A percentile compares a stretch with the other conserved stretches of the same genome.
Evolutionary conservation across 1,140 invertebrate genomes (phyloP).

Genomic region (Odontomachus brunneus): DNA sequence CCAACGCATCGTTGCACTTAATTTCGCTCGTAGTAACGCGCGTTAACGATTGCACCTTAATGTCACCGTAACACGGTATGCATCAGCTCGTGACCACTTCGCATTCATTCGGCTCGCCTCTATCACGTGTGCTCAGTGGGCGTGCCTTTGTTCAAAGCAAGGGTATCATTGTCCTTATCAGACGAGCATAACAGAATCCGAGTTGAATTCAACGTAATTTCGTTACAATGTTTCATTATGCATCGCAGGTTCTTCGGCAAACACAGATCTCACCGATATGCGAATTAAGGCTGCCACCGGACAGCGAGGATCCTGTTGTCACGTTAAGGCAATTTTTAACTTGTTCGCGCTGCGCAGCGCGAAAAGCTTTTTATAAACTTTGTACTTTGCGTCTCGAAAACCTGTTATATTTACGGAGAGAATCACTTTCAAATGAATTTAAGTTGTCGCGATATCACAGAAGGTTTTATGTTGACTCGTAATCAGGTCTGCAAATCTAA

Average conservation of each 20-base stretch:
- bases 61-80: conserved; percentile 3
- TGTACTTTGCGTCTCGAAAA: too few relatives aligned
- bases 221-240: conserved; percentile 30
- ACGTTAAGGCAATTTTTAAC: background rate
- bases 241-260: conserved; percentile 7
- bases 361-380: too few relatives aligned
- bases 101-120: conserved; percentile 32
- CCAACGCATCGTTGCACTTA: background rate
- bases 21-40: conserved; percentile 9
- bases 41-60: conserved; percentile 3
- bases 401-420: background rate
- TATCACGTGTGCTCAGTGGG: conserved; percentile 29
- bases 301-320: background rate
- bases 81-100: conserved; percentile 39
- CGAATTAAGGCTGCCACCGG: background rate
- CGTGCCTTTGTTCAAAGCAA: conserved; percentile 44
- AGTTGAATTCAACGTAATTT: conserved; percentile 33
- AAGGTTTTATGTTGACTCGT: background rate
- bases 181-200: conserved; percentile 25
- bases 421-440: background rate
- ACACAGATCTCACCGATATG: conserved; percentile 5
- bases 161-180: conserved; percentile 38
- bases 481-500: conserved; percentile 1
- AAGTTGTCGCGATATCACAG: background rate
- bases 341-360: background rate